Evolutionary conservation across 1,140 invertebrate species (phyloP).

Genomic region (Aphaenogaster ashmeadi): DNA sequence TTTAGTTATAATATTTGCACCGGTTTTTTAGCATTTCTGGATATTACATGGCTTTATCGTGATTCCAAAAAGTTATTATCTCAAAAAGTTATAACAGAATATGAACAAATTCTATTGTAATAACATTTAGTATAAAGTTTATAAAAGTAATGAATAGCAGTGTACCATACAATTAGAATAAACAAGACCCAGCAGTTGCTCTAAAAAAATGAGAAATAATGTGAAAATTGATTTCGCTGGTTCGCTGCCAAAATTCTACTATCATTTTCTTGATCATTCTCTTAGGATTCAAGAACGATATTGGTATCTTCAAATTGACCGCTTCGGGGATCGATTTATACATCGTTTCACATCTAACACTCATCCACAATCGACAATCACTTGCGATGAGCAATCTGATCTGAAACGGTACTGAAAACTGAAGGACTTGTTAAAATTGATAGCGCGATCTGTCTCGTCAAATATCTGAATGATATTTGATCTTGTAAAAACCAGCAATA

Average conservation of each 20-base stretch:
- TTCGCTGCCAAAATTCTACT: neutral
- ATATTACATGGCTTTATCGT: neutral
- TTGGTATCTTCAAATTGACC: slow-evolving; percentile 7
- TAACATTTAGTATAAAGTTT: neutral
- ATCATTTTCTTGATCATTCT: neutral
- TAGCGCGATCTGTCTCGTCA: no score
- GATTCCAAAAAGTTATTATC: neutral
- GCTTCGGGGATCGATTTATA: neutral
- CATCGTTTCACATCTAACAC: neutral
- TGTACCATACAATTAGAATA: neutral
- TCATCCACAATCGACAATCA: slow-evolving; percentile 49
- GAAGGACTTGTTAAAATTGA: slow-evolving; percentile 3
- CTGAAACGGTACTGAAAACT: neutral
- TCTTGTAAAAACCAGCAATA: neutral
- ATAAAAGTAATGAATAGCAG: neutral
- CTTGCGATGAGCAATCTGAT: slow-evolving; percentile 62
- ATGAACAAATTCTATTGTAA: neutral
- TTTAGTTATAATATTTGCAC: neutral
- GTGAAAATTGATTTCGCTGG: neutral
- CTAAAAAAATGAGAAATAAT: neutral
- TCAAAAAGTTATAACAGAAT: neutral
- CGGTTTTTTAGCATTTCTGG: neutral
- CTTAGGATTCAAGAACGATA: neutral
- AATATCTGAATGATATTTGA: neutral
- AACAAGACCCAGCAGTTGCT: neutral